Evolutionary conservation across 2,888 invertebrate genomes (phyloP).

Genomic region (Subacronicta megacephala): DNA sequence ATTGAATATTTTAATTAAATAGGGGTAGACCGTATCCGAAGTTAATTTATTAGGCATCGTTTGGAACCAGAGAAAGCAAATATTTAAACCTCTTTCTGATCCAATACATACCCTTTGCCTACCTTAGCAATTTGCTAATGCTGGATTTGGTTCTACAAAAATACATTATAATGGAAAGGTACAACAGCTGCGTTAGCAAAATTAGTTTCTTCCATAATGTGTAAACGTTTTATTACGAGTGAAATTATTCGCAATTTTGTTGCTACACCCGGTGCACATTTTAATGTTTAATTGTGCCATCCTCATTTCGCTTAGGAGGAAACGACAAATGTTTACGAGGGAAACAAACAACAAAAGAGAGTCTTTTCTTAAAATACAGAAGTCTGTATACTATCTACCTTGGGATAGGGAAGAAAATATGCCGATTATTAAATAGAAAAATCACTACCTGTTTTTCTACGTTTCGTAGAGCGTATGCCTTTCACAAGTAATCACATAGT

Average conservation of each 20-base stretch:
- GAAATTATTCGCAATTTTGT: constrained; percentile 38
- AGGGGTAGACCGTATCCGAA: constrained; percentile 3
- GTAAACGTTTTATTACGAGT: constrained; percentile 33
- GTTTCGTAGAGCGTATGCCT: too few species aligned
- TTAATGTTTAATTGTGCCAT: constrained; percentile 27
- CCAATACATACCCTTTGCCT: constrained; percentile 21
- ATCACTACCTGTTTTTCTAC: too few species aligned
- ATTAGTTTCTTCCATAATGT: constrained; percentile 41
- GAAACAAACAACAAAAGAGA: neutral
- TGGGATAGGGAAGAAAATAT: too few species aligned
- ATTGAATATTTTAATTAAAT: constrained; percentile 25
- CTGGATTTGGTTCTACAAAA: too few species aligned
- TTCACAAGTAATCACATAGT: too few species aligned
- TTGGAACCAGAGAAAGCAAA: constrained; percentile 8
- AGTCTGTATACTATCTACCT: too few species aligned
- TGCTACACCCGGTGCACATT: constrained; percentile 37
- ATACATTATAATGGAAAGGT: neutral
- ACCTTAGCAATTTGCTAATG: constrained; percentile 14
- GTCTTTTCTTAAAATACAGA: too few species aligned
- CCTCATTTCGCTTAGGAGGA: constrained; percentile 9
- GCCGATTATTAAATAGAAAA: too few species aligned
- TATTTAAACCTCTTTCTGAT: constrained; percentile 21
- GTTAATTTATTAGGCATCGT: constrained; percentile 31
- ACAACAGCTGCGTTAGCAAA: constrained; percentile 34
- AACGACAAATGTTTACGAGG: neutral